phyloP scores from a whole-genome alignment of 1,140 invertebrate genomes.

The Drosophila arawakana region DNA sequence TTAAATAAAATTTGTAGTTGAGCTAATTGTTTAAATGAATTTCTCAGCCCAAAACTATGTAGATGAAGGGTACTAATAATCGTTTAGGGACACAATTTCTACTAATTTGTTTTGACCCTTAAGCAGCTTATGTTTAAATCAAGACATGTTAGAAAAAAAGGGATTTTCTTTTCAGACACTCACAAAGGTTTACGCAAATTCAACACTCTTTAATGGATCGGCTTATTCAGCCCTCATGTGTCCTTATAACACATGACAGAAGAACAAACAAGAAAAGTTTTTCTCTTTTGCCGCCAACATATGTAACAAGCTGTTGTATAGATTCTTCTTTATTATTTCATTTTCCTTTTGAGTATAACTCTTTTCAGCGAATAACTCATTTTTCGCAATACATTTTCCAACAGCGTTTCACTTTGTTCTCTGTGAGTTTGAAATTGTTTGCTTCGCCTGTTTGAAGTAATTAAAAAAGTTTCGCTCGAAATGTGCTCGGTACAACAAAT shows the following conservation, averaged over 20 bases:
- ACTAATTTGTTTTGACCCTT: neutral
- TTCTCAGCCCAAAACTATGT: neutral
- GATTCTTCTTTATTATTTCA: neutral
- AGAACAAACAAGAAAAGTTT: constrained; percentile 26
- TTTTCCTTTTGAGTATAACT: neutral
- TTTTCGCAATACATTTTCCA: constrained; percentile 10
- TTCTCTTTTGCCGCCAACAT: constrained; percentile 10
- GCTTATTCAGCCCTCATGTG: neutral
- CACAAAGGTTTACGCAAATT: neutral
- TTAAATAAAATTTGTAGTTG: constrained; percentile 22
- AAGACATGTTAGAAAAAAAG: neutral
- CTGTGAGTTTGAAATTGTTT: constrained; percentile 4
- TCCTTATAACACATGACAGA: neutral
- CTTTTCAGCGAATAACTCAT: neutral
- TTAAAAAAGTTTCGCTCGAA: constrained; percentile 44
- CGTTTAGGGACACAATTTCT: neutral
- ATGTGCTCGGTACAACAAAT: neutral
- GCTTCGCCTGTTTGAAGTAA: constrained; percentile 40
- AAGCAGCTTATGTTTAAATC: constrained; percentile 1
- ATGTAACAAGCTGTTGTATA: constrained; percentile 18
- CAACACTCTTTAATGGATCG: neutral
- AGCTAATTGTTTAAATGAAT: constrained; percentile 32
- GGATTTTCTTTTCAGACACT: neutral
- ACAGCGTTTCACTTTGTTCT: constrained; percentile 1
- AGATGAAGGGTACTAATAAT: neutral